A percentile compares a stretch with the other conserved stretches of the same genome.
These are phyloP conservation scores for Dysmachus trigonus DNA, from an alignment of 2,888 invertebrate species.

Conservation along the genomic window DNA sequence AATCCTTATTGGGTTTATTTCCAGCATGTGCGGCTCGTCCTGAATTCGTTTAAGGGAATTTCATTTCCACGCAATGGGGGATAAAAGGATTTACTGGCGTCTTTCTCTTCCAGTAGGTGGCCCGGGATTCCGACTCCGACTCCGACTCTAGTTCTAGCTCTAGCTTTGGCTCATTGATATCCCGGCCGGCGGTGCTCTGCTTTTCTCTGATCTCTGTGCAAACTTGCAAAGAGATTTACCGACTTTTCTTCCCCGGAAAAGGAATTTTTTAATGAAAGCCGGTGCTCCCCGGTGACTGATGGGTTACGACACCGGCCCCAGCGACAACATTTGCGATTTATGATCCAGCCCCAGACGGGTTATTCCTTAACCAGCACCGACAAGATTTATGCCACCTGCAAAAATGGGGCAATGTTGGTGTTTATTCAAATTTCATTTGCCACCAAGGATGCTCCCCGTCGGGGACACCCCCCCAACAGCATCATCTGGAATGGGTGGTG, in stretches of 20 bases:
- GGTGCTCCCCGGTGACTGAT: conserved; percentile 22
- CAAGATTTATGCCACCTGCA: conserved; percentile 36
- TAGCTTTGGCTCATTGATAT: background rate
- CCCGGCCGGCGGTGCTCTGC: background rate
- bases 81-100: conserved; percentile 37
- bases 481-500: background rate
- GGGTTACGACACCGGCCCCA: background rate
- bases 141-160: too few relatives aligned
- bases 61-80: conserved; percentile 37
- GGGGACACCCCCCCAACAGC: background rate
- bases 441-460: background rate
- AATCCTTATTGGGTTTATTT: conserved; percentile 28
- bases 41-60: conserved; percentile 40
- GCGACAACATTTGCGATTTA: conserved; percentile 40
- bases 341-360: conserved; percentile 28
- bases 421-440: conserved; percentile 38
- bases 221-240: conserved; percentile 35
- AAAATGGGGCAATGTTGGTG: conserved; percentile 26
- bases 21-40: conserved; percentile 16
- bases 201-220: conserved; percentile 5
- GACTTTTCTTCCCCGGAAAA: background rate
- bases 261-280: conserved; percentile 38
- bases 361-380: conserved; percentile 33
- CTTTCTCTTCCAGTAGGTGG: background rate
- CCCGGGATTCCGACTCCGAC: background rate